Evolutionary conservation across 2,113 vertebrate species (phyloP).

Genomic region (Perccottus glenii): DNA sequence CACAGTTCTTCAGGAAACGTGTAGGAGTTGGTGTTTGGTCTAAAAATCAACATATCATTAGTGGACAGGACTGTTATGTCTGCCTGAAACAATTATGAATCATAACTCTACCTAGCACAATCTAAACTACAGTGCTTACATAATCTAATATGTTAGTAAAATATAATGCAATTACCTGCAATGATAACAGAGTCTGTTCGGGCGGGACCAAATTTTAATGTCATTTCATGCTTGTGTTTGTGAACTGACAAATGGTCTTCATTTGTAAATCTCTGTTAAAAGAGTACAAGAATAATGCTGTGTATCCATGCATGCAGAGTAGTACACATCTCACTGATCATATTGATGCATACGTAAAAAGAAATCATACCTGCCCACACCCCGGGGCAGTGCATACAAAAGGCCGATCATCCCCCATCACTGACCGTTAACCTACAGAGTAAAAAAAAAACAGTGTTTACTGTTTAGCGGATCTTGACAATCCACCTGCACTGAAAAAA

Average conservation of each 20-base stretch:
- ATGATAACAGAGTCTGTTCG: conserved; percentile 97
- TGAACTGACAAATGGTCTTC: conserved; percentile 98
- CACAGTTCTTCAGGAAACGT: conserved; percentile 97
- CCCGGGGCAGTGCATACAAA: conserved; percentile 95
- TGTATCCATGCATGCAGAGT: background rate
- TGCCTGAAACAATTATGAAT: background rate
- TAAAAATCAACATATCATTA: conserved; percentile 49
- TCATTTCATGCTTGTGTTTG: conserved; percentile 99
- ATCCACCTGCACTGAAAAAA: background rate
- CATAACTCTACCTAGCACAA: background rate
- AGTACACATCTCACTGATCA: too few species aligned
- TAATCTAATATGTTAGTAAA: background rate
- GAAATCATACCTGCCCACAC: conserved; percentile 91
- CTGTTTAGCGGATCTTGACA: background rate
- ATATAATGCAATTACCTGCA: conserved; percentile 81
- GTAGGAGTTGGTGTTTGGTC: conserved; percentile 98
- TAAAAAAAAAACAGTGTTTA: conserved; percentile 5
- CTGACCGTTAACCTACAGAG: conserved; percentile 60
- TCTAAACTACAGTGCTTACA: background rate
- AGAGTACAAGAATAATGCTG: background rate
- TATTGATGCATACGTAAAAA: background rate
- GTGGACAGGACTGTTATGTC: background rate
- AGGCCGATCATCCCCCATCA: conserved; percentile 96
- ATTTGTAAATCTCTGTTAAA: conserved; percentile 93
- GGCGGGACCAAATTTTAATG: conserved; percentile 96